Evolutionary conservation across 1,140 invertebrate genomes (phyloP).

Genomic region (Fopius arisanus): DNA sequence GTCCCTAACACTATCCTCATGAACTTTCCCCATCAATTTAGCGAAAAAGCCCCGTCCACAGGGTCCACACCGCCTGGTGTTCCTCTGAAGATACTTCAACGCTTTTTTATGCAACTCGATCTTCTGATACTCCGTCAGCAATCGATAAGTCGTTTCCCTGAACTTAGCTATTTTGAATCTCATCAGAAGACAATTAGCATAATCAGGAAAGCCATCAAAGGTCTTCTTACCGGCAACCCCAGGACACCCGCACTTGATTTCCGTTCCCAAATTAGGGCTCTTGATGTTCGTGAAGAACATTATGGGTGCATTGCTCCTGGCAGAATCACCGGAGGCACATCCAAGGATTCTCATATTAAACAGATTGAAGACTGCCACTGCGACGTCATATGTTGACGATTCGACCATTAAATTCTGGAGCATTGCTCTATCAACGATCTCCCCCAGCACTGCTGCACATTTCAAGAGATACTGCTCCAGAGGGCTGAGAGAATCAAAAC

Average conservation of each 20-base stretch:
- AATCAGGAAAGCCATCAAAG: slow-evolving; percentile 64
- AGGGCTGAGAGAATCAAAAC: slow-evolving; percentile 68
- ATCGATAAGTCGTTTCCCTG: slow-evolving; percentile 68
- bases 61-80: slow-evolving; percentile 64
- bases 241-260: slow-evolving; percentile 48
- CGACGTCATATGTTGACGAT: slow-evolving; percentile 59
- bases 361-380: slow-evolving; percentile 66
- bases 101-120: slow-evolving; percentile 70
- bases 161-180: slow-evolving; percentile 67
- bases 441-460: slow-evolving; percentile 69
- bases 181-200: slow-evolving; percentile 70
- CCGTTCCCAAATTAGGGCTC: slow-evolving; percentile 31
- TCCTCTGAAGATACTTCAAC: slow-evolving; percentile 66
- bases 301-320: slow-evolving; percentile 47
- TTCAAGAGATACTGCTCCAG: slow-evolving; percentile 71
- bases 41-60: slow-evolving; percentile 67
- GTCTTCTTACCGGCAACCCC: slow-evolving; percentile 39
- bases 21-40: slow-evolving; percentile 58
- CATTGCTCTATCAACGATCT: slow-evolving; percentile 67
- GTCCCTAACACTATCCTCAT: slow-evolving; percentile 39
- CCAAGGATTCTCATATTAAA: slow-evolving; percentile 69
- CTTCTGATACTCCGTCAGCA: slow-evolving; percentile 70
- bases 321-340: slow-evolving; percentile 69
- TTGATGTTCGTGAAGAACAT: slow-evolving; percentile 55
- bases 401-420: slow-evolving; percentile 64